phyloP scores from a whole-genome alignment of 2,797 vertebrate species.

The Coregonus sp. region DNA sequence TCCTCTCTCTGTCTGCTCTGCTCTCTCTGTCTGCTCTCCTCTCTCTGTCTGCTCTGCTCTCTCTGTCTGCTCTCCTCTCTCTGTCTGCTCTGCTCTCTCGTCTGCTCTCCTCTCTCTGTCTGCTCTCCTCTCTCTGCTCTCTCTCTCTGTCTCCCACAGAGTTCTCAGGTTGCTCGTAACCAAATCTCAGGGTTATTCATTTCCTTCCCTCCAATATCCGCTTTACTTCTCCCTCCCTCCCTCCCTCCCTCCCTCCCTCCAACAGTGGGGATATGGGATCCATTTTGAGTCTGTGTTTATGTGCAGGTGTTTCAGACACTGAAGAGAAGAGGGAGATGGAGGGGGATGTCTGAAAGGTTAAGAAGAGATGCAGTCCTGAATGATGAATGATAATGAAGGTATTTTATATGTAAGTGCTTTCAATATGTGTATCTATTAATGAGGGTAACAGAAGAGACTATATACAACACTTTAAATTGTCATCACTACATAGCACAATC shows the following conservation, averaged over 20 bases:
- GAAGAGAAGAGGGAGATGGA: neutral
- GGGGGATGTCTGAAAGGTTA: neutral
- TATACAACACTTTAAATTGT: no score
- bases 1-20: neutral
- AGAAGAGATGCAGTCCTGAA: neutral
- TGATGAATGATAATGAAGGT: neutral
- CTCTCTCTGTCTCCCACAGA: constrained; percentile 34
- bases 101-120: neutral
- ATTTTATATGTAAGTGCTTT: neutral
- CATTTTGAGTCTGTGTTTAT: neutral
- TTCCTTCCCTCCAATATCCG: constrained; percentile 61
- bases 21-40: neutral
- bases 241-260: neutral
- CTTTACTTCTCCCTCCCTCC: constrained; percentile 29
- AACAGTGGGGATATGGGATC: neutral
- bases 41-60: neutral
- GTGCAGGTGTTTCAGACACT: neutral
- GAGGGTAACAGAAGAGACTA: no score
- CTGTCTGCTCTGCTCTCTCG: neutral
- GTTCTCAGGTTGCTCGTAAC: constrained; percentile 67
- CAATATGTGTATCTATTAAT: no score
- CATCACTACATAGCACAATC: no score
- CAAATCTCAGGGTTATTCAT: constrained; percentile 65
- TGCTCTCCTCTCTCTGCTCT: neutral
- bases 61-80: constrained; percentile 3